Evolutionary conservation across 2,113 vertebrate species (phyloP).

Genomic region (sheep (Ovis aries)): DNA sequence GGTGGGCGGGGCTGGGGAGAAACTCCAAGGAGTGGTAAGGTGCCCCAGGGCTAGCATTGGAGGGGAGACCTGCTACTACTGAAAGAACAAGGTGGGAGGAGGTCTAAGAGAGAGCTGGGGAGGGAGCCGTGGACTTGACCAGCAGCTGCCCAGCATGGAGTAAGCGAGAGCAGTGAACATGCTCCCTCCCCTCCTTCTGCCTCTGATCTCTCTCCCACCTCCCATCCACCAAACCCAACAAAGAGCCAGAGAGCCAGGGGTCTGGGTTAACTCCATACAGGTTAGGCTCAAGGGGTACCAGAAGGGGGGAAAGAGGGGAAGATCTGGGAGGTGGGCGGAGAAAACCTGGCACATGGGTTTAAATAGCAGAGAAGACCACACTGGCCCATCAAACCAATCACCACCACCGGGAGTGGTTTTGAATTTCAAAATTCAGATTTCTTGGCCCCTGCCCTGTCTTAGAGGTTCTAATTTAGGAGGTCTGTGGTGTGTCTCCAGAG

Average conservation of each 20-base stretch:
- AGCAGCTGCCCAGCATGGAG: too few species aligned
- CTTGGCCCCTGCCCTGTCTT: neutral
- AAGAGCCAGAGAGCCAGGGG: neutral
- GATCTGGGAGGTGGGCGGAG: neutral
- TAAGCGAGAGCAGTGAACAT: fast-evolving
- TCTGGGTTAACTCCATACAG: fast-evolving
- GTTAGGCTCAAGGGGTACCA: neutral
- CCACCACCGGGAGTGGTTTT: neutral
- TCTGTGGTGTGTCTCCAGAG: neutral
- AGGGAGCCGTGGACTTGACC: neutral
- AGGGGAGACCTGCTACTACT: neutral
- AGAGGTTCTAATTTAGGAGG: neutral
- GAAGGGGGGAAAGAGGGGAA: neutral
- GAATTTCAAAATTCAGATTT: neutral
- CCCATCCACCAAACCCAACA: neutral
- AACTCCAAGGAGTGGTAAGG: neutral
- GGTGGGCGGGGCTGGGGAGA: fast-evolving
- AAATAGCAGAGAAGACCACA: neutral
- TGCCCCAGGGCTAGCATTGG: fast-evolving
- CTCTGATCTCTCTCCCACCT: neutral
- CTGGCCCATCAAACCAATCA: fast-evolving
- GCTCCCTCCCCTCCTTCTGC: neutral
- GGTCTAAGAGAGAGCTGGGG: too few species aligned
- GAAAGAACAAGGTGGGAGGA: neutral
- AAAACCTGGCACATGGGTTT: neutral